Evolutionary conservation across 2,113 vertebrate species (phyloP), one percentile per base, ranked within the genome.

Genomic region (Spizaetus ornatus): DNA sequence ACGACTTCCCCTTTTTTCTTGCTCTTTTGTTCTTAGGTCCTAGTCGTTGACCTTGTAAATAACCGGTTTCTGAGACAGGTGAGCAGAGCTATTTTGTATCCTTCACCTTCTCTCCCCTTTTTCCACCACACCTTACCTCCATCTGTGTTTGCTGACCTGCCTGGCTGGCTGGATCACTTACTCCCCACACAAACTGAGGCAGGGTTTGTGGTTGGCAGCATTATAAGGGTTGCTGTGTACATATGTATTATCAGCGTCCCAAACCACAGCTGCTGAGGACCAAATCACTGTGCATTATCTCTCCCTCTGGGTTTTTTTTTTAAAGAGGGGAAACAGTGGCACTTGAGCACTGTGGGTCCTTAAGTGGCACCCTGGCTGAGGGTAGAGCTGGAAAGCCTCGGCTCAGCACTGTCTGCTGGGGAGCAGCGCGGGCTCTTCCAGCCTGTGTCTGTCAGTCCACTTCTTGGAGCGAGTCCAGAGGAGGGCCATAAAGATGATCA

Each of bases 21-120:
- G 10, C 50, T 85, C 61, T 97, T 89, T 93, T 74, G 6, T 89
- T 93, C 76, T 90, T 95, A 99, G 99, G 99, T 99, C 82, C 99
- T 99, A 6, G 99, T 99, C 29, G 99, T 99, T 16, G 99, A 99
- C 97, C 99, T 99, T 18, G 98, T 99, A 97, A 99, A 98, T 97
- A 99, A 98, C 90, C 99, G 99, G 48, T 99, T 99, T 98, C 98
- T 99, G 84, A 98, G 99, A 84, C 99, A 99, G 99, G 99, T 99
- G 96, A 87, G 89, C 38, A 50, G 27, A 83, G 17, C 40, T 21
- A 5, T n/a, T 40, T 22, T 5, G 0, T 52, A 22, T 47, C 11
- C 36, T 43, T 42, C 34, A 16, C 34, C 25, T 83, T 81, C 61
- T 40, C 1, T 47, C 13, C 19, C 7, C 3, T 53, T 91, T 34